Base-by-base conservation (phyloP, 2,888 invertebrate species). In the Taenaris catops region DNA sequence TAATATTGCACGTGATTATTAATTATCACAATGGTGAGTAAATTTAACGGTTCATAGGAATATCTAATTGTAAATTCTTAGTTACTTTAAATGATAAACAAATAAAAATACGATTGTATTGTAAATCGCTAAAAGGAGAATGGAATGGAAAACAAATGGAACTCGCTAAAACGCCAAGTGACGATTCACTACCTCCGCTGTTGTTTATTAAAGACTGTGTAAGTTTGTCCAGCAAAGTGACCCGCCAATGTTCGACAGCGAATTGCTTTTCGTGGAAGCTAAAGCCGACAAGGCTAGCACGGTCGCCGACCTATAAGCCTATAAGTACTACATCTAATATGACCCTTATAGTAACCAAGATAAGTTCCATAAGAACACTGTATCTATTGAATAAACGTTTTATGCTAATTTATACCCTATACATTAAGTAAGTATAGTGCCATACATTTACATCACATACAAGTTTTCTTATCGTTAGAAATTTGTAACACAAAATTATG, bases 251-350 rank as follows among this genome's bases (percentile, higher is more conserved):
- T 49, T 41, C 43, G 47, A 50, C 46, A 50, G 49, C 47, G 58
- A 65, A 71, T 62, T 51, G 59, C 56, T 56, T 66, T 73, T 68
- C 71, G 53, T 51, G 51, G 72, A 71, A 71, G 37, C 51, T 38
- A 18, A 49, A 45, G 40, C 35, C 40, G 45, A 39, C 55, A 43
- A 34, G 24, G 41, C 44, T 45, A 26, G 20, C n/a, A 20, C 25
- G 19, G 26, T 20, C 34, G 25, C 25, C 25, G 25, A 26, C 26
- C 19, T 26, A 26, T 34, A 21, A 11, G n/a, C 19, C 12, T 25
- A 25, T 25, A 16, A 23, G 7, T 20, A 31, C n/a, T n/a, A n/a
- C 32, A 8, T 9, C 6, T 8, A 37, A 4, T 18, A 16, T 41
- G 8, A 37, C 28, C 33, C 21, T 25, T 38, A 31, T 38, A 20